These are phyloP conservation scores for Sesia apiformis DNA, from an alignment of 2,888 invertebrate genomes.

Conservation along the genomic window DNA sequence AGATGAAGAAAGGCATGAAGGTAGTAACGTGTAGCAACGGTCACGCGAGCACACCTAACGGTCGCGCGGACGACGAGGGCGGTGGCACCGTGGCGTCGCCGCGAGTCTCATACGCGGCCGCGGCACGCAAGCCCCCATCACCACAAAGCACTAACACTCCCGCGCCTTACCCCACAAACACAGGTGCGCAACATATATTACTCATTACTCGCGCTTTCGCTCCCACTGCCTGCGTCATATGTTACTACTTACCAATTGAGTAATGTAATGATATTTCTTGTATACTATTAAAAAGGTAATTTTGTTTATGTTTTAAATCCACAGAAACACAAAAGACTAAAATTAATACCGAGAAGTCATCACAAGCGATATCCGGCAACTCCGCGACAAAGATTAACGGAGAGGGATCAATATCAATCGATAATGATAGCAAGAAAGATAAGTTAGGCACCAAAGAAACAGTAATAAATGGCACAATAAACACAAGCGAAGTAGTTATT, in stretches of 20 bases:
- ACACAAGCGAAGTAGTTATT: conserved; percentile 36
- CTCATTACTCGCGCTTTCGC: conserved; percentile 9
- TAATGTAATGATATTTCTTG: neutral
- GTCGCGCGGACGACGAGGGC: conserved; percentile 61
- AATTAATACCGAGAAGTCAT: conserved; percentile 39
- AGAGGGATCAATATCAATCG: conserved; percentile 39
- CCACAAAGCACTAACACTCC: conserved; percentile 47
- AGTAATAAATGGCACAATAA: conserved; percentile 57
- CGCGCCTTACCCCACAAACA: conserved; percentile 44
- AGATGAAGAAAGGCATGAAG: conserved; percentile 56
- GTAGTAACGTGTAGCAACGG: conserved; percentile 52
- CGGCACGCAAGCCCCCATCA: conserved; percentile 55
- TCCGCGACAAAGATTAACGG: conserved; percentile 44
- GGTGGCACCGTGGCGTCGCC: conserved; percentile 35
- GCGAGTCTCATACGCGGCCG: conserved; percentile 62
- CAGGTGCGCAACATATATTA: conserved; percentile 31
- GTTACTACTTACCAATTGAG: neutral
- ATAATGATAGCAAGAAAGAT: conserved; percentile 41
- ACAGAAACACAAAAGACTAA: conserved; percentile 45
- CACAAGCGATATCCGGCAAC: conserved; percentile 35
- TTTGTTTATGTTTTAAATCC: neutral
- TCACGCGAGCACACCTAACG: conserved; percentile 56
- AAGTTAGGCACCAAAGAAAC: conserved; percentile 63
- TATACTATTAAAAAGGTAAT: neutral
- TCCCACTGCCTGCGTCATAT: conserved; percentile 12